These are phyloP conservation scores for Lagodon rhomboides DNA, from an alignment of 2,797 vertebrate genomes.

Conservation along the genomic window DNA sequence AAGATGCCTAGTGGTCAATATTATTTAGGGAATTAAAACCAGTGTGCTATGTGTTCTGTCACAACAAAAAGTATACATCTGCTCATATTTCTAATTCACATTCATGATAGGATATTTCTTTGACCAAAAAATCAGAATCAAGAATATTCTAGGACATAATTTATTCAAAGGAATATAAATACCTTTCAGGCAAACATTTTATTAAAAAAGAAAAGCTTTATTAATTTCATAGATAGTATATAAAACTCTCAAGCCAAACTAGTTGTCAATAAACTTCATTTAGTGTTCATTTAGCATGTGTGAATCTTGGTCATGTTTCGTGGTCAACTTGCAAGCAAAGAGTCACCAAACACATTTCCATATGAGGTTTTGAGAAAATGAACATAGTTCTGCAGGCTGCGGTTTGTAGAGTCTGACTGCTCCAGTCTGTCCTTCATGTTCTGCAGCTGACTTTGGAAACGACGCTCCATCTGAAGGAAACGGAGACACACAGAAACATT, in stretches of 20 bases:
- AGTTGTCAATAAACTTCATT: background rate
- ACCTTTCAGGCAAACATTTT: background rate
- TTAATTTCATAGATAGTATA: constrained; percentile 10
- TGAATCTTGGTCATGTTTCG: background rate
- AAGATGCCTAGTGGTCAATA: background rate
- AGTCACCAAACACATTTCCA: constrained; percentile 91
- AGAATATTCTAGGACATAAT: background rate
- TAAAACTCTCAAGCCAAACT: constrained; percentile 12
- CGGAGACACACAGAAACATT: background rate
- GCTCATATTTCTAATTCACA: background rate
- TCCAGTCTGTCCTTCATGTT: constrained; percentile 92
- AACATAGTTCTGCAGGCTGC: constrained; percentile 94
- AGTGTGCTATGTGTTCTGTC: background rate
- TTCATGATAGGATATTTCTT: background rate
- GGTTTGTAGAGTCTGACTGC: constrained; percentile 93
- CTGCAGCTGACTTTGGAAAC: constrained; percentile 90
- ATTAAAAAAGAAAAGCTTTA: constrained; percentile 1
- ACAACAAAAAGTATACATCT: background rate
- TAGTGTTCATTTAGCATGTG: background rate
- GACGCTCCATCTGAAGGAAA: constrained; percentile 87
- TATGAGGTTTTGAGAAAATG: constrained; percentile 95
- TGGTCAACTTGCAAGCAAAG: constrained; percentile 81
- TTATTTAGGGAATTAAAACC: background rate
- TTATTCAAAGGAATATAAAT: constrained; percentile 28
- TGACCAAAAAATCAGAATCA: no score